phyloP scores from a whole-genome alignment of 1,140 invertebrate genomes.

The Drosophila triauraria region DNA sequence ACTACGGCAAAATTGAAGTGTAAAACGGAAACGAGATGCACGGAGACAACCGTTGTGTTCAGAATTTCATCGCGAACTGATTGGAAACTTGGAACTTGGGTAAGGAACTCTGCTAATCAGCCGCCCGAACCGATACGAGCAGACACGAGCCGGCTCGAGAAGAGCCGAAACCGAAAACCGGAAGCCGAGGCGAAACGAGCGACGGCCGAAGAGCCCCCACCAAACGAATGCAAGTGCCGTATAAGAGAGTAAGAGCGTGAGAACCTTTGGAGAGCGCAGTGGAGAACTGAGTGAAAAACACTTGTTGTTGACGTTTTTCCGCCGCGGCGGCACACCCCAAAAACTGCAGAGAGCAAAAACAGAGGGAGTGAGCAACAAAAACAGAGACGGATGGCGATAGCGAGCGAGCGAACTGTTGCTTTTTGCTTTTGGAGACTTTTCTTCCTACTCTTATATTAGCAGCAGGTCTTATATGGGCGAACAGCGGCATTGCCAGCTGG shows the following conservation, averaged over 20 bases:
- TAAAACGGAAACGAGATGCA: slow-evolving; percentile 65
- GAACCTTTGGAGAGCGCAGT: slow-evolving; percentile 14
- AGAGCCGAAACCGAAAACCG: slow-evolving; percentile 26
- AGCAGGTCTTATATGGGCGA: slow-evolving; percentile 8
- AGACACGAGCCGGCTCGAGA: slow-evolving; percentile 17
- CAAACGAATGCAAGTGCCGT: slow-evolving; percentile 25
- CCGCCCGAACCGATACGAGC: slow-evolving; percentile 24
- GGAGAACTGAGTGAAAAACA: slow-evolving; percentile 66
- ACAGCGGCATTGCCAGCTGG: slow-evolving; percentile 58
- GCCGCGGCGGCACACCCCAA: slow-evolving; percentile 45
- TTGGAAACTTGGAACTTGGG: slow-evolving; percentile 36
- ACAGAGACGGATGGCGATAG: slow-evolving; percentile 2
- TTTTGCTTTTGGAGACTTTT: slow-evolving; percentile 43
- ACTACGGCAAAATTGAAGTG: slow-evolving; percentile 39
- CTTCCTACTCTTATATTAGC: slow-evolving; percentile 40
- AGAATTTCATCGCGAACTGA: slow-evolving; percentile 84
- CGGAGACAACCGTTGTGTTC: slow-evolving; percentile 78
- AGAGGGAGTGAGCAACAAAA: slow-evolving; percentile 8
- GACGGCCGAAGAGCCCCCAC: slow-evolving; percentile 29
- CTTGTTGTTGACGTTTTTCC: slow-evolving; percentile 72
- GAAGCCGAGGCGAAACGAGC: slow-evolving; percentile 42
- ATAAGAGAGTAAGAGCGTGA: slow-evolving; percentile 14
- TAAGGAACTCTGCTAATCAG: slow-evolving; percentile 16
- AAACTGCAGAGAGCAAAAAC: slow-evolving; percentile 25
- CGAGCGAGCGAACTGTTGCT: slow-evolving; percentile 69